Evolutionary conservation across 2,113 vertebrate genomes (phyloP).

Genomic region (Perca flavescens): DNA sequence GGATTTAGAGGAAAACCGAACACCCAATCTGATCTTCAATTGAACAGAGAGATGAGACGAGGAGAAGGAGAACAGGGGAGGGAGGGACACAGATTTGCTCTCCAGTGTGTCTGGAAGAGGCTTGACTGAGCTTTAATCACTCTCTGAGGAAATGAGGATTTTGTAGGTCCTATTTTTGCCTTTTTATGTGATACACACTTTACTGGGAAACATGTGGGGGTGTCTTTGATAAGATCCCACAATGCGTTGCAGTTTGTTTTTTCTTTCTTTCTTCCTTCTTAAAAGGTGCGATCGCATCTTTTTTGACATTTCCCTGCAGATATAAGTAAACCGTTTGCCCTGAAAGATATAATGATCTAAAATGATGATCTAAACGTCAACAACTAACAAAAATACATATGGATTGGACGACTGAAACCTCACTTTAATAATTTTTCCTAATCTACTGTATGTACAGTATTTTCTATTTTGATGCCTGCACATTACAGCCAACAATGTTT

Average conservation of each 20-base stretch:
- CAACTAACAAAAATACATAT: neutral
- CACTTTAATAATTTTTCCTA: neutral
- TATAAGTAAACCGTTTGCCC: neutral
- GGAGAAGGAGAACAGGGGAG: conserved; percentile 40
- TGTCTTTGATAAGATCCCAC: conserved; percentile 25
- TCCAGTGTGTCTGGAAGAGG: conserved; percentile 63
- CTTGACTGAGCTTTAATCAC: conserved; percentile 76
- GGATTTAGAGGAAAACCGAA: conserved; percentile 79
- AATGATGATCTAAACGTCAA: neutral
- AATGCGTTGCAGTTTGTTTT: neutral
- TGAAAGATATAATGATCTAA: neutral
- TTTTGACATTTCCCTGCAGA: neutral
- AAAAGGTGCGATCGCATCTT: neutral
- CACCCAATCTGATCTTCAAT: conserved; percentile 82
- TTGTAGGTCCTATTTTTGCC: conserved; percentile 53
- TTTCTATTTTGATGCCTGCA: neutral
- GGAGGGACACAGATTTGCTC: conserved; percentile 62
- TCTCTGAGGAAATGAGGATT: conserved; percentile 74
- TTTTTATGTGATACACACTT: conserved; percentile 45
- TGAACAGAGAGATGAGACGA: conserved; percentile 66
- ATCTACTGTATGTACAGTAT: neutral
- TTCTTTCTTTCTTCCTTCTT: neutral
- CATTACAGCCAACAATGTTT: conserved; percentile 2
- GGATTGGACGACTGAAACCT: conserved; percentile 4
- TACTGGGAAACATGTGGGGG: conserved; percentile 16